Evolutionary conservation across 2,113 vertebrate species (phyloP).

Genomic region (Speoplatyrhinus poulsoni): DNA sequence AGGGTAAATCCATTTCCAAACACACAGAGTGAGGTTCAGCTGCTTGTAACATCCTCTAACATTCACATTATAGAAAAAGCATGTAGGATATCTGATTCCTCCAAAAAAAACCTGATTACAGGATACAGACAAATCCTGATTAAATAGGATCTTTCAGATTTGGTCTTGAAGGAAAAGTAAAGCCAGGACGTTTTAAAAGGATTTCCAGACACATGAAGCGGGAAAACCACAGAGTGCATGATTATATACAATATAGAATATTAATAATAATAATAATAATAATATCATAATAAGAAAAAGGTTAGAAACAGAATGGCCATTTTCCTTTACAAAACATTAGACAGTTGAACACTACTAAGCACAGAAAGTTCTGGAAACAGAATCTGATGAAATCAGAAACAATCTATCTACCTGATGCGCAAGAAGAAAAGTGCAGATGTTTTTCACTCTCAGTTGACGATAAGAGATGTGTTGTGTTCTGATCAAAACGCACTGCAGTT

Average conservation of each 20-base stretch:
- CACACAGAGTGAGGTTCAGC: not conserved
- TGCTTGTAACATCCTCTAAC: not conserved
- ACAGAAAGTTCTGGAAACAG: too few relatives aligned
- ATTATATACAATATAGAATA: not conserved
- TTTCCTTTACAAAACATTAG: not conserved
- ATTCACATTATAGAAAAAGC: constrained; percentile 1
- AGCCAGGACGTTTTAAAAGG: constrained; percentile 37
- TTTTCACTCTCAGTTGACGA: not conserved
- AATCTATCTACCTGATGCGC: not conserved
- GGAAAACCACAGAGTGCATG: constrained; percentile 9
- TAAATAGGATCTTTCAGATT: constrained; percentile 49
- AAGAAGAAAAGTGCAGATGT: not conserved
- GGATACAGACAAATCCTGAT: constrained; percentile 47
- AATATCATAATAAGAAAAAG: too few relatives aligned
- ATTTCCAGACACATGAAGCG: constrained; percentile 34
- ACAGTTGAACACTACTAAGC: too few relatives aligned
- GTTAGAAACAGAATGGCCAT: too few relatives aligned
- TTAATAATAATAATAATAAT: too few relatives aligned
- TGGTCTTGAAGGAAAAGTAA: constrained; percentile 29
- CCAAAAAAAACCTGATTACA: constrained; percentile 8
- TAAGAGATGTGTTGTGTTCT: not conserved
- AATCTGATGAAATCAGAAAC: too few relatives aligned
- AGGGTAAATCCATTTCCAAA: constrained; percentile 8
- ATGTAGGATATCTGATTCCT: not conserved
- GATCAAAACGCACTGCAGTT: constrained; percentile 8